A percentile compares a stretch with the other conserved stretches of the same genome.
These are phyloP conservation scores for Chloromyia formosa DNA, from an alignment of 2,888 invertebrate genomes.

Conservation along the genomic window DNA sequence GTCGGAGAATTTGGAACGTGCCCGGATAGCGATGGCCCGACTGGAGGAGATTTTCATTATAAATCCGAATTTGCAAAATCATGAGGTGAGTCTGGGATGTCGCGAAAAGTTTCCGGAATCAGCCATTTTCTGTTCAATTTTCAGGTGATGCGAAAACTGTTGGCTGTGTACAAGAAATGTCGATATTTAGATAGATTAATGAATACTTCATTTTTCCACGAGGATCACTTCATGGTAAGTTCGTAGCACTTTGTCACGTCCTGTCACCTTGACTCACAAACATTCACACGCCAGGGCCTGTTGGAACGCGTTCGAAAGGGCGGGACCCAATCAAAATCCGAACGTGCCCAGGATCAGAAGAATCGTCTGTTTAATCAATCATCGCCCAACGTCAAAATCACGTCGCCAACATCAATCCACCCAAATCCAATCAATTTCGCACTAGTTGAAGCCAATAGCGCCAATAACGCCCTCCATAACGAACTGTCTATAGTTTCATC, in stretches of 20 bases:
- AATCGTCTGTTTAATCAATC: constrained; percentile 56
- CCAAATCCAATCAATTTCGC: constrained; percentile 22
- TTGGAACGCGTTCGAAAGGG: constrained; percentile 79
- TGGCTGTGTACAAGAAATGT: constrained; percentile 86
- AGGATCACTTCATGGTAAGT: constrained; percentile 78
- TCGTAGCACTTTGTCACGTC: neutral
- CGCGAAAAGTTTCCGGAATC: constrained; percentile 25
- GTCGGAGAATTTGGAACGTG: constrained; percentile 80
- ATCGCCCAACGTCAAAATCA: constrained; percentile 47
- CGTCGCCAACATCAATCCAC: constrained; percentile 16
- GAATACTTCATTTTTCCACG: constrained; percentile 86
- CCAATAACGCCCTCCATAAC: neutral
- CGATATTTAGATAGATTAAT: constrained; percentile 85
- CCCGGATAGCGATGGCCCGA: constrained; percentile 77
- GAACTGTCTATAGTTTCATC: constrained; percentile 7
- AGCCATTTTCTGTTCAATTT: constrained; percentile 31
- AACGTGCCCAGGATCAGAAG: constrained; percentile 79
- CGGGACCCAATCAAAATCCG: constrained; percentile 70
- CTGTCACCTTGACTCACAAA: neutral
- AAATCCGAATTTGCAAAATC: constrained; percentile 78
- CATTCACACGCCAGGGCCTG: constrained; percentile 67
- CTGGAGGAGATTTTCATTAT: constrained; percentile 83
- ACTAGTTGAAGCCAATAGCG: neutral
- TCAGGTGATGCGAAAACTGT: constrained; percentile 78
- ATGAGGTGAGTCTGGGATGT: constrained; percentile 66